Base-by-base conservation (phyloP, 2,113 vertebrate species). In the Mus pahari region DNA sequence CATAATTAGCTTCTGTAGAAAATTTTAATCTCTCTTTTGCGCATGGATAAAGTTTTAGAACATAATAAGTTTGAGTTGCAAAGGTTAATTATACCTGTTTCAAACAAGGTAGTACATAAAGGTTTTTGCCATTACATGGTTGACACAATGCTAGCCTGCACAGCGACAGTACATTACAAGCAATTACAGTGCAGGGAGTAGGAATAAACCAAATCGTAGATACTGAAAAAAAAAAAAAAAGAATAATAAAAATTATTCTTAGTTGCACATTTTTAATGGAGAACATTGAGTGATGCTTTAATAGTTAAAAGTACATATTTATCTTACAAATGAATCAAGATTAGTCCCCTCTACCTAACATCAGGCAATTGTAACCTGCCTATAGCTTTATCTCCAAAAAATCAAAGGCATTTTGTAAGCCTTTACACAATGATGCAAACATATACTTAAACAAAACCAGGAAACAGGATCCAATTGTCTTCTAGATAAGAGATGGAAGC, bases 1-100 rank as follows among this genome's bases (percentile, higher is more conserved):
- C 42, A 84, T 92, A 28, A 1, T 58, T 17, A 74, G 26, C 64
- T 94, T 86, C 33, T 75, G 11, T 55, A 64, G 20, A n/a, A 92
- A 19, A 2, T 14, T n/a, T 74, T 82, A 90, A 26, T 53, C 66
- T 64, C 22, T 75, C 10, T 68, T 6, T 84, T 89, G 60, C 74
- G 55, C 39, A 39, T 64, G 39, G 73, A 88, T 73, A 42, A 92
- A 53, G 50, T 53, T 79, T 83, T 8, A 58, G 81, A 36, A 62
- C 48, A 83, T 68, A 58, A 0, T 31, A 55, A 33, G 79, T 17
- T 75, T 97, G 28, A 50, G 26, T n/a, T 66, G 60, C 31, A 90
- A 92, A 92, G 68, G 83, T 94, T 95, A 92, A 94, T 75, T 94
- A 48, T 31, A 84, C 39, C 64, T 12, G 64, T 94, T 81, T 90